These are phyloP conservation scores for Phoeniculus purpureus DNA, from an alignment of 2,797 vertebrate species.

Conservation along the genomic window DNA sequence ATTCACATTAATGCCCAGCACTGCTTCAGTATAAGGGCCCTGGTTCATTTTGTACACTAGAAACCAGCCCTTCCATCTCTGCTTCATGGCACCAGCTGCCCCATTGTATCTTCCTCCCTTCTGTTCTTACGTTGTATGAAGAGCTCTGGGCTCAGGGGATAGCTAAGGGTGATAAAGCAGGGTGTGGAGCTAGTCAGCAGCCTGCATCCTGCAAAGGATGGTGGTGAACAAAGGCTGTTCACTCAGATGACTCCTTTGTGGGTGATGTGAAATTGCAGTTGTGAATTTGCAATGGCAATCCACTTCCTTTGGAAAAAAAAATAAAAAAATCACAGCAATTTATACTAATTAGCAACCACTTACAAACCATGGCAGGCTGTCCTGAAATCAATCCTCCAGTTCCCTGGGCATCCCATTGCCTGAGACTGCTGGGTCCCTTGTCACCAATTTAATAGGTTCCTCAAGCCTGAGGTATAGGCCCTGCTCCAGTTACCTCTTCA, in stretches of 20 bases:
- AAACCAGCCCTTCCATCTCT: not conserved
- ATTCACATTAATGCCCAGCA: not conserved
- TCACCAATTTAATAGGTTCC: not conserved
- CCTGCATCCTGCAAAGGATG: not conserved
- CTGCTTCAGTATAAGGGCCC: not conserved
- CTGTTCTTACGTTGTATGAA: not conserved
- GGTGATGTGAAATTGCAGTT: not conserved
- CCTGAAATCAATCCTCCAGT: not conserved
- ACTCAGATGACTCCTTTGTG: not conserved
- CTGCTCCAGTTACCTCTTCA: not conserved
- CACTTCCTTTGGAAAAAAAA: slow-evolving; percentile 17
- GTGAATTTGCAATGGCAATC: slow-evolving; percentile 25
- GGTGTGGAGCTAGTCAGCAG: not conserved
- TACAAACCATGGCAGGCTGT: not conserved
- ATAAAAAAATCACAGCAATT: not conserved
- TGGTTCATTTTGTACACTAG: rapidly evolving
- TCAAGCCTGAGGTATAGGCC: not conserved
- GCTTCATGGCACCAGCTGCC: not conserved
- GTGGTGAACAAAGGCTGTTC: not conserved
- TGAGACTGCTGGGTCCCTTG: not conserved
- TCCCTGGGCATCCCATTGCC: not conserved
- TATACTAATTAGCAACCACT: slow-evolving; percentile 17
- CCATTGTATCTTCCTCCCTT: not conserved
- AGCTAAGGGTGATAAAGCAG: not conserved
- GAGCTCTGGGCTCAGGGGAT: rapidly evolving